Evolutionary conservation across 2,888 invertebrate species (phyloP).

Genomic region (Hirtodrosophila histrioides): DNA sequence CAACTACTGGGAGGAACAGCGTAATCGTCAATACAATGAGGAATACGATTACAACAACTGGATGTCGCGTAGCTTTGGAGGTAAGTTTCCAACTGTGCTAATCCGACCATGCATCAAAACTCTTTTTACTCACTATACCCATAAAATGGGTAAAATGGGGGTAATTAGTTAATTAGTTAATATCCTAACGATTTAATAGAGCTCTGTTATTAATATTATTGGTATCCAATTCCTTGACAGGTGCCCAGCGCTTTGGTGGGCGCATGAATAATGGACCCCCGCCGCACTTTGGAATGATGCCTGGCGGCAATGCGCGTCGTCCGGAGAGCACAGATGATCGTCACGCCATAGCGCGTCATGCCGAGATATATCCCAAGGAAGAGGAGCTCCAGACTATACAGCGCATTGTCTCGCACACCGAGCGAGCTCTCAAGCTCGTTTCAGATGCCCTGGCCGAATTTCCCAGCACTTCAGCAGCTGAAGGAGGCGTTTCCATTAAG

Average conservation of each 20-base stretch:
- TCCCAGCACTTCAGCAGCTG: slow-evolving; percentile 43
- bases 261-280: slow-evolving; percentile 84
- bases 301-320: slow-evolving; percentile 87
- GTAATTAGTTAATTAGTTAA: too few relatives aligned
- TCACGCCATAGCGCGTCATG: slow-evolving; percentile 96
- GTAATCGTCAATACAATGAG: slow-evolving; percentile 87
- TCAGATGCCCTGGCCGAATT: slow-evolving; percentile 93
- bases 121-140: too few relatives aligned
- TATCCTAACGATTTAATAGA: too few relatives aligned
- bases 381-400: slow-evolving; percentile 95
- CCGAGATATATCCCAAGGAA: slow-evolving; percentile 96
- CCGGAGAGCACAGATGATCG: slow-evolving; percentile 98
- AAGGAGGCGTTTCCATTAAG: slow-evolving; percentile 59
- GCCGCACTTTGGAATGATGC: slow-evolving; percentile 86
- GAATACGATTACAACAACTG: slow-evolving; percentile 90
- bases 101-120: too few relatives aligned
- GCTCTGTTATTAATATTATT: too few relatives aligned
- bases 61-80: slow-evolving; percentile 88
- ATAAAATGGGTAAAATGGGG: too few relatives aligned
- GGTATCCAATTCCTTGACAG: slow-evolving; percentile 35
- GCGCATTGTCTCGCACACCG: slow-evolving; percentile 95
- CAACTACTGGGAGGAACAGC: slow-evolving; percentile 95
- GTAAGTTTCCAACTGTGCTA: slow-evolving; percentile 49
- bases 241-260: slow-evolving; percentile 79
- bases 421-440: slow-evolving; percentile 96